phyloP scores from a whole-genome alignment of 2,888 invertebrate genomes.

The Apamea anceps region DNA sequence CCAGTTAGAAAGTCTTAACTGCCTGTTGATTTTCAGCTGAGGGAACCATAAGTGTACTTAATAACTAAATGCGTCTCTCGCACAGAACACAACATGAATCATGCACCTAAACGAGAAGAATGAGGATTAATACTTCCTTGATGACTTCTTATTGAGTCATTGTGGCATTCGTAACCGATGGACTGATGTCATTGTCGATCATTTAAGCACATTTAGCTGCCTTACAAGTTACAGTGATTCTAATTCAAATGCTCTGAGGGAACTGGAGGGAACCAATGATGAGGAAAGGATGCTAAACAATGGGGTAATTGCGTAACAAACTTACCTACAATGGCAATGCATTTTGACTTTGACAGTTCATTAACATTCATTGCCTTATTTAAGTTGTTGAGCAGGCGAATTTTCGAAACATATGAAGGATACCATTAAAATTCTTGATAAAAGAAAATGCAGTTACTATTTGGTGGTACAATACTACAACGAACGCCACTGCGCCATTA shows the following conservation, averaged over 20 bases:
- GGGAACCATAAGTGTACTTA: not conserved
- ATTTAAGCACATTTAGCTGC: constrained; percentile 33
- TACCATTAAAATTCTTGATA: not conserved
- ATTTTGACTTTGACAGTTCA: not conserved
- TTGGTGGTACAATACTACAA: not conserved
- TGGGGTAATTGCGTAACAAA: not conserved
- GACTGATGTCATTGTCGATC: constrained; percentile 54
- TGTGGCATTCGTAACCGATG: constrained; percentile 23
- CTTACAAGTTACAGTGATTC: constrained; percentile 1
- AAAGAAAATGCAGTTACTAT: too few relatives aligned
- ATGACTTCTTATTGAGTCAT: constrained; percentile 51
- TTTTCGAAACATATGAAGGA: not conserved
- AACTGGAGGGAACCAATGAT: not conserved
- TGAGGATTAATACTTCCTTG: constrained; percentile 42
- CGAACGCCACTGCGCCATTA: not conserved
- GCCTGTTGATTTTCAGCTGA: not conserved
- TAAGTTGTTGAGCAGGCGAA: not conserved
- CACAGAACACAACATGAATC: constrained; percentile 40
- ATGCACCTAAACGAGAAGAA: constrained; percentile 35
- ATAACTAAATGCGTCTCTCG: constrained; percentile 6
- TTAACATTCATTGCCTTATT: not conserved
- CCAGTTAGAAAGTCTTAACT: not conserved
- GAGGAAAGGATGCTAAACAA: not conserved
- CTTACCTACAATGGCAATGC: not conserved
- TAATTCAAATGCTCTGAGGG: not conserved